Conservation (phyloP, 2,888 invertebrate genomes). For the Drosophila nr. perissopoda region DNA sequence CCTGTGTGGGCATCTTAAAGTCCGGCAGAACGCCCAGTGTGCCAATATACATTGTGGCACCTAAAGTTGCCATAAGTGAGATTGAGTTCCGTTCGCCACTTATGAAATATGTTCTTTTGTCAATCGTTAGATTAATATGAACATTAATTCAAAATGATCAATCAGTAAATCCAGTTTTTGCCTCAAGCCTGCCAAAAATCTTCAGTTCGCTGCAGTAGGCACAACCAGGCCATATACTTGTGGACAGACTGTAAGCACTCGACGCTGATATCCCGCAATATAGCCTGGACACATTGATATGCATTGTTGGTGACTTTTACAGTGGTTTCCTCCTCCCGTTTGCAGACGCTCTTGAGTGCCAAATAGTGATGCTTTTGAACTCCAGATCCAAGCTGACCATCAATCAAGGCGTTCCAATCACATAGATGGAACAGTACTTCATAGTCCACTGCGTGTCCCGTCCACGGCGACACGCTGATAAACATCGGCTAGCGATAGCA, state of each 20-base stretch:
- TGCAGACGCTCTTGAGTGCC: constrained; percentile 86
- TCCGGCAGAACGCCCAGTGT: constrained; percentile 81
- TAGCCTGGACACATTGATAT: constrained; percentile 87
- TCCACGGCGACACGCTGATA: constrained; percentile 34
- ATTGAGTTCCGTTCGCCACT: constrained; percentile 88
- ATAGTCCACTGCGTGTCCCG: constrained; percentile 85
- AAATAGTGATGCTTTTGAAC: constrained; percentile 87
- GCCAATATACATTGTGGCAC: constrained; percentile 85
- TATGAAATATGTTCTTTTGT: constrained; percentile 85
- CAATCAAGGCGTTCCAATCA: constrained; percentile 79
- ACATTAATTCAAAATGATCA: constrained; percentile 65
- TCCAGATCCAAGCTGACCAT: constrained; percentile 78
- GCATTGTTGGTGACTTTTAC: constrained; percentile 87
- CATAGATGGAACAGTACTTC: constrained; percentile 91
- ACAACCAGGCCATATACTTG: constrained; percentile 89
- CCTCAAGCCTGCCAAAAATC: constrained; percentile 86
- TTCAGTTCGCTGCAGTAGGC: constrained; percentile 90
- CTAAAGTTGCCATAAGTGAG: constrained; percentile 89
- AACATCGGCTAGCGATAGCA: constrained; percentile 66
- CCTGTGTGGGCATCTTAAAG: constrained; percentile 81
- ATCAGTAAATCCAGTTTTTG: too few species aligned
- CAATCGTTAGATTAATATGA: constrained; percentile 71
- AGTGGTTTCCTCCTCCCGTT: constrained; percentile 86
- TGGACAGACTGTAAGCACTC: constrained; percentile 93
- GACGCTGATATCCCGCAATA: constrained; percentile 89